Evolutionary conservation across 2,113 vertebrate genomes (phyloP).

Genomic region (Megalops atlanticus): DNA sequence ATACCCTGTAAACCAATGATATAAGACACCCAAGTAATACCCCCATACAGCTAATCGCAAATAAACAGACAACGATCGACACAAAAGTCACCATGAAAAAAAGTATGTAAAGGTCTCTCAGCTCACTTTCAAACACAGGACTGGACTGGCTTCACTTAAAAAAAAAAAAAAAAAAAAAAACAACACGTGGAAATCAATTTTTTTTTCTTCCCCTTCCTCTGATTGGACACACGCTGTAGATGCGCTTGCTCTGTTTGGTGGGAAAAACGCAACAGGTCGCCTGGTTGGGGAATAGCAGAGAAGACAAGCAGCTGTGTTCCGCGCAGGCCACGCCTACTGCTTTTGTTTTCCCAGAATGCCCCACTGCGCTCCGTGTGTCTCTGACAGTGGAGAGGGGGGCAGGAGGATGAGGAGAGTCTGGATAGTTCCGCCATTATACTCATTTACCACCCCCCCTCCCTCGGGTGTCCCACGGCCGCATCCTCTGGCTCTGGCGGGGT

Average conservation of each 20-base stretch:
- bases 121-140: constrained; percentile 60
- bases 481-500: not conserved
- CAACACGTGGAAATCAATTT: constrained; percentile 41
- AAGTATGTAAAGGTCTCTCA: constrained; percentile 56
- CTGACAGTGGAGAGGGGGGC: not conserved
- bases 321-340: not conserved
- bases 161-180: constrained; percentile 24
- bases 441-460: not conserved
- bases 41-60: constrained; percentile 57
- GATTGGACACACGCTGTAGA: not conserved
- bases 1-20: constrained; percentile 77
- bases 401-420: not conserved
- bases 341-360: not conserved
- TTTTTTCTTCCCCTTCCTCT: constrained; percentile 34
- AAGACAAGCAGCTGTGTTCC: not conserved
- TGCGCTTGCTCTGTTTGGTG: constrained; percentile 43
- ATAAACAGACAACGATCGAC: constrained; percentile 59
- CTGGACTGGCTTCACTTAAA: constrained; percentile 52
- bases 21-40: constrained; percentile 52
- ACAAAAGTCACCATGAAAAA: constrained; percentile 56
- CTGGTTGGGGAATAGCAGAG: constrained; percentile 9
- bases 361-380: not conserved
- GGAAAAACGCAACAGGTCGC: constrained; percentile 45
- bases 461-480: not conserved
- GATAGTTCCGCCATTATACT: not conserved